Base-by-base conservation (phyloP, 37 sponge, comb jelly and placozoan genomes). In the Geodia barretti region DNA sequence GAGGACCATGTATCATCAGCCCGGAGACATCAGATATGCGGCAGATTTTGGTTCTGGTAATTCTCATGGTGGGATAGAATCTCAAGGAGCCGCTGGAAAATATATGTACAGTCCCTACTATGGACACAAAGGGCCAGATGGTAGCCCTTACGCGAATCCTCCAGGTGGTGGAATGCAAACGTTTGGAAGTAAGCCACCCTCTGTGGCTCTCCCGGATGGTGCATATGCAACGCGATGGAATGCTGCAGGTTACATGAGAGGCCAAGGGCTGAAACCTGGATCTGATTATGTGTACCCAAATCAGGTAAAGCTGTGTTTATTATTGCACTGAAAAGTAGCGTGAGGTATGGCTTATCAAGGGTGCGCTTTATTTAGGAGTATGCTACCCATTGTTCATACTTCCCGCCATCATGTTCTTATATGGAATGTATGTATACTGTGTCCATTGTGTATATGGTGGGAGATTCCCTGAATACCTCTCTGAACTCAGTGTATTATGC, bases 1-100 rank as follows among this genome's bases (percentile, higher is more conserved):
- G 20, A 1, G 4, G 66, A 73, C n/a, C 28, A 86, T 86, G 86
- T 86, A 78, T 86, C 72, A 60, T 43, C 86, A 86, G 66, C 78
- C 71, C 62, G 86, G 73, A 39, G 86, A 86, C 54, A 0, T n/a
- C 31, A 64, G 74, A 73, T 85, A 72, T 31, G 71, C 71, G 1
- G 62, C 58, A 9, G 78, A 77, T 14, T 68, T 64, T 33, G 72
- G 64, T 26, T 43, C 85, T 28, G 72, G 70, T 20, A 78, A 60
- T 35, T 39, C 41, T 21, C 82, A 81, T 21, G 31, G 76, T 33
- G 21, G 63, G 24, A 63, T 80, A 41, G 77, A 80, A 23, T 70
- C 82, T 60, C 39, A 72, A 24, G 61, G 38, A 33, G 35, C 63
- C n/a, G 29, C 75, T 21, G 82, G 36, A 42, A 75, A 82, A 34